Evolutionary conservation across 2,113 vertebrate genomes (phyloP).

Genomic region (Austrofundulus limnaeus): DNA sequence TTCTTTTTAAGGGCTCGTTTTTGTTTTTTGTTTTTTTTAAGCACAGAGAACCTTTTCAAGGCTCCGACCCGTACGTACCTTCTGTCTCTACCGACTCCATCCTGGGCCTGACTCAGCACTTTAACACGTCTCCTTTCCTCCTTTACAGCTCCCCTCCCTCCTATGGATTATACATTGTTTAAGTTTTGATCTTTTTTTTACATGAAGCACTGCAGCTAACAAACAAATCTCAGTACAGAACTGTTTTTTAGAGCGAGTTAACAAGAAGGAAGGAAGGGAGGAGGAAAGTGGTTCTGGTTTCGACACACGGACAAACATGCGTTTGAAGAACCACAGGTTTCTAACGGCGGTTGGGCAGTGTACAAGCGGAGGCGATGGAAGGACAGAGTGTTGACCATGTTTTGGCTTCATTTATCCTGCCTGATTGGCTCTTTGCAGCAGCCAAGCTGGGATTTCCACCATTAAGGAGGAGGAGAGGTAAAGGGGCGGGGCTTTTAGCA

Average conservation of each 20-base stretch:
- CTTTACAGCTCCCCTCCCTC: neutral
- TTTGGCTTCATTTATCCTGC: conserved; percentile 66
- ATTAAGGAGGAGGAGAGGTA: conserved; percentile 20
- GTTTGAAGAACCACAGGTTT: conserved; percentile 23
- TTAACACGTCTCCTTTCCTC: neutral
- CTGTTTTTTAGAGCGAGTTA: neutral
- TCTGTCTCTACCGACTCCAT: neutral
- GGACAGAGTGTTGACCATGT: conserved; percentile 6
- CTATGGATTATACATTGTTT: neutral
- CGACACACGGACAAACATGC: conserved; percentile 34
- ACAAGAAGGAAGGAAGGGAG: neutral
- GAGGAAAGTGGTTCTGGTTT: conserved; percentile 6
- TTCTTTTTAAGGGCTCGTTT: conserved; percentile 15
- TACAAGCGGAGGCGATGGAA: conserved; percentile 2
- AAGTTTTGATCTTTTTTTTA: neutral
- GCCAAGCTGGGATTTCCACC: conserved; percentile 66
- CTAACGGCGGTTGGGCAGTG: neutral
- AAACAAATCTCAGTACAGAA: conserved; percentile 1
- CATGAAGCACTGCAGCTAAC: conserved; percentile 14
- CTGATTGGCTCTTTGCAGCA: conserved; percentile 29
- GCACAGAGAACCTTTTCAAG: conserved; percentile 43
- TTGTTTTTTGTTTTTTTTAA: no score
- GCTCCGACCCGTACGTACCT: conserved; percentile 60
- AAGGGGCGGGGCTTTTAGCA: conserved; percentile 12
- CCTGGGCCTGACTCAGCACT: neutral